Percentiles rank a stretch among this genome's conserved stretches.
These are phyloP conservation scores for Acanthornis magna DNA, from an alignment of 2,797 vertebrate genomes.

Conservation along the genomic window DNA sequence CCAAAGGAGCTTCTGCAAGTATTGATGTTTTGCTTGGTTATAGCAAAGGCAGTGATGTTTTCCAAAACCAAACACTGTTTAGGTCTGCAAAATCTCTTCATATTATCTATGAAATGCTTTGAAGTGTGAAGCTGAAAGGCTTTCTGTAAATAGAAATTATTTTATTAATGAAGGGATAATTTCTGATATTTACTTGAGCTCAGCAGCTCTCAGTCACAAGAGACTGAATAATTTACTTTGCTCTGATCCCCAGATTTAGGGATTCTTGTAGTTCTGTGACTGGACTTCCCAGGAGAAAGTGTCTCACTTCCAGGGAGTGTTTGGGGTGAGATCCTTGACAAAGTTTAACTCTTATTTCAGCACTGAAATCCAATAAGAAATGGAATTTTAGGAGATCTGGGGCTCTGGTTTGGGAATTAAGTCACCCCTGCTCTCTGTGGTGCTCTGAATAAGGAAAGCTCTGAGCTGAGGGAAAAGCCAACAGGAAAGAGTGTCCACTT, in stretches of 20 bases:
- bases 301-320: background rate
- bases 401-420: background rate
- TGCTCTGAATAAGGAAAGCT: background rate
- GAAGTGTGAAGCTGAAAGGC: background rate
- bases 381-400: background rate
- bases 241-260: background rate
- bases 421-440: accelerated
- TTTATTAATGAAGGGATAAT: background rate
- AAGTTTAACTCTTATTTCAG: accelerated
- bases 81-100: background rate
- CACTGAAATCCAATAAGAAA: background rate
- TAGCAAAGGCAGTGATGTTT: background rate
- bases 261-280: background rate
- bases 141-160: background rate
- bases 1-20: background rate
- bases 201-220: background rate
- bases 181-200: background rate
- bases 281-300: background rate
- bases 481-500: accelerated
- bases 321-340: background rate
- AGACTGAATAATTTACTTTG: background rate
- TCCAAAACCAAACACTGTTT: background rate
- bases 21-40: background rate
- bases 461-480: background rate
- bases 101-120: background rate